Base-by-base conservation (phyloP, 23 tunicate genomes). In the Halocynthia aurantium region DNA sequence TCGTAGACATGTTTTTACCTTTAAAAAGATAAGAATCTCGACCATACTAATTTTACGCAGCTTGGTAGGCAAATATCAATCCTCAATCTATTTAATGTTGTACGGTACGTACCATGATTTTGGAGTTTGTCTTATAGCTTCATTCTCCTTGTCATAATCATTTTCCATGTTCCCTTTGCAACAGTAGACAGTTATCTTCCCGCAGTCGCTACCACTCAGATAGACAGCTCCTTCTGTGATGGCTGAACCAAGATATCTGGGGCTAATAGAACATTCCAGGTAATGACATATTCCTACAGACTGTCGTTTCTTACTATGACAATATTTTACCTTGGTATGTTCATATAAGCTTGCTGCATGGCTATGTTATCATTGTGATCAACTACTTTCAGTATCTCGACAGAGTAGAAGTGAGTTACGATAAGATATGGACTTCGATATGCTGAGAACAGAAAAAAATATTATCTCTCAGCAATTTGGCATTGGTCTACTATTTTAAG, bases 161-260 rank as follows among this genome's bases (percentile, higher is more conserved):
- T 13, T 13, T 2, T 84, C 70, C 98, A 92, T 85, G 31, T 82
- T 80, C 57, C 98, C 98, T 54, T 86, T 92, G 78, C 88, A 92
- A 61, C 98, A 92, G 44, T 77, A 86, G 62, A 92, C 85, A 6
- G 98, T 80, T 5, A 80, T 79, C 52, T 74, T 58, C 5, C 67
- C 62, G 8, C 83, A 80, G 22, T 86, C 88, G 20, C 55, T 68
- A 20, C 87, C 83, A 69, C 88, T 83, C 40, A 92, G 40, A 61
- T 86, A 86, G 18, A 78, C 60, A 6, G 98, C 98, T 55, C 98
- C 98, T 18, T 82, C 85, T 11, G 98, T 92, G 80, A 92, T 92
- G 57, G 98, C 98, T 40, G 84, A 78, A n/a, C 98, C 98, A 52
- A 92, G 76, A 52, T 69, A 86, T 71, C 98, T 72, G 6, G 82